Base-by-base conservation (phyloP, 2,113 vertebrate species). In the Crypturellus undulatus region DNA sequence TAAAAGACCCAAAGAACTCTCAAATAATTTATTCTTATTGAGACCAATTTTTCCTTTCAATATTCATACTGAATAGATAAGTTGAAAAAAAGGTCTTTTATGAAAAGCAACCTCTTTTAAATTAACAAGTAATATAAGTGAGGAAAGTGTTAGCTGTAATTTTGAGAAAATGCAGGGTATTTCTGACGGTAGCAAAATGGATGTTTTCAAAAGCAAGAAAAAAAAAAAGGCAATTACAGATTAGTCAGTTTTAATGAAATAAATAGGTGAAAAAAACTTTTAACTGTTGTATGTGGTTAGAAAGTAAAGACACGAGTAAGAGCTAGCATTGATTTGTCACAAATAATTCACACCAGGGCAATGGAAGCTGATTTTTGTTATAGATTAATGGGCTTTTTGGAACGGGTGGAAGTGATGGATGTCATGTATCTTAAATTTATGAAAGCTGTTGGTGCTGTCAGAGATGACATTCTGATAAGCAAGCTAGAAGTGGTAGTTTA, bases 21-120 rank as follows among this genome's bases (percentile, higher is more conserved):
- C 51, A 88, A 58, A 85, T 88, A 2, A 88, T 85, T 87, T 94
- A 73, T 91, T 93, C 82, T 90, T 67, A 38, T 40, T 22, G 25
- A 70, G 71, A 11, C 30, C 5, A 7, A 0, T 47, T 77, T 91
- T 95, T 91, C 90, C 20, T 88, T 91, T 82, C 26, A 32, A 82
- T 91, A 77, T 77, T 90, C 45, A 59, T 72, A 28, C 64, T 82
- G 56, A 90, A 76, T 47, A 62, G 43, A 16, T 64, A 54, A 72
- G 25, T 73, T 89, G 40, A 62, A 49, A 72, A 84, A 80, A 95
- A 73, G 10, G 12, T 69, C 52, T 47, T 69, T 2, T 45, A 24
- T 87, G 54, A 25, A 84, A 91, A 76, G 38, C 84, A 73, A 15
- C 6, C 10, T 79, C 49, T 73, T 76, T 42, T 52, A 69, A 93